phyloP scores from a whole-genome alignment of 2,888 invertebrate species.

The Stenolophus ochropezus region DNA sequence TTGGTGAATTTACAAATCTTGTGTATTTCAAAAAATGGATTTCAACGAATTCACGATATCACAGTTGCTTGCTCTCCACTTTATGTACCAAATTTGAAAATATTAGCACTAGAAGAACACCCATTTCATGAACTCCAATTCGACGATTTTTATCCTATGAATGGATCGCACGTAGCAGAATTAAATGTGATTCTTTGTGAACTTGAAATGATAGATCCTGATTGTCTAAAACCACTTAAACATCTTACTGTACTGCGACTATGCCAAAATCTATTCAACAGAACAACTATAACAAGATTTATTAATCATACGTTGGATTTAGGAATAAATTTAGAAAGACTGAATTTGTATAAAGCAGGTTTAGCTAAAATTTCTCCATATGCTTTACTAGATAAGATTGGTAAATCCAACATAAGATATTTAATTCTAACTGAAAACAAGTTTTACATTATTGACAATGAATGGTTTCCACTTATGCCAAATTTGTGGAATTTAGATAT shows the following conservation, averaged over 20 bases:
- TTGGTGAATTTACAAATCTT: constrained; percentile 74
- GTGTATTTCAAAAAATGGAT: constrained; percentile 76
- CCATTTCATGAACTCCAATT: constrained; percentile 72
- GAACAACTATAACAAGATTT: constrained; percentile 72
- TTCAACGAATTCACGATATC: constrained; percentile 72
- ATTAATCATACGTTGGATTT: constrained; percentile 70
- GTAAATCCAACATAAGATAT: constrained; percentile 74
- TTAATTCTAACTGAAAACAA: constrained; percentile 76
- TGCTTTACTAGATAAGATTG: constrained; percentile 74
- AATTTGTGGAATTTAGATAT: constrained; percentile 77
- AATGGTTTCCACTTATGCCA: constrained; percentile 76
- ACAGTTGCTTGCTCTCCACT: constrained; percentile 72
- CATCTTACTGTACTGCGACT: constrained; percentile 74
- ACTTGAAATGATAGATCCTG: constrained; percentile 75
- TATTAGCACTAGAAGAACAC: constrained; percentile 76
- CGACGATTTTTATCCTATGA: constrained; percentile 74
- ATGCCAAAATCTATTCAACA: constrained; percentile 76
- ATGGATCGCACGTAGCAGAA: constrained; percentile 72
- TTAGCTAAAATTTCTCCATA: constrained; percentile 75
- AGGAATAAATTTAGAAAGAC: constrained; percentile 71
- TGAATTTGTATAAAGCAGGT: constrained; percentile 76
- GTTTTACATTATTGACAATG: constrained; percentile 75
- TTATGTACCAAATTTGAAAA: constrained; percentile 73
- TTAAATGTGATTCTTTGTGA: constrained; percentile 75
- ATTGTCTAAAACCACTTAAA: constrained; percentile 73